These are phyloP conservation scores for Sericinus montela DNA, from an alignment of 2,888 invertebrate species.

Conservation along the genomic window DNA sequence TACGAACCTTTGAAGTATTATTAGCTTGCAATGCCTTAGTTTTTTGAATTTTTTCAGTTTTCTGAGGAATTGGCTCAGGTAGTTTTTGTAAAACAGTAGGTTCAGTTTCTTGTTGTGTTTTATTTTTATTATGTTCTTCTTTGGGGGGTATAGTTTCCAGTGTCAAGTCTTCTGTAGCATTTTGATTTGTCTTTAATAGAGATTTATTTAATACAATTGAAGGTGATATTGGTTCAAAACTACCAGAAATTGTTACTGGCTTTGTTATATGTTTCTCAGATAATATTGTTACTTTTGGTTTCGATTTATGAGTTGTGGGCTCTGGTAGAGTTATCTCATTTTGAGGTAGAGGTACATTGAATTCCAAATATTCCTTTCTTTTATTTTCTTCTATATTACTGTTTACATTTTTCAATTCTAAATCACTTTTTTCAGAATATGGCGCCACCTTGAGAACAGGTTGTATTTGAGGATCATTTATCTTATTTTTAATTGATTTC, in stretches of 20 bases:
- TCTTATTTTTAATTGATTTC: constrained; percentile 17
- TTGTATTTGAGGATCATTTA: constrained; percentile 17
- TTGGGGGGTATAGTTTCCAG: constrained; percentile 19
- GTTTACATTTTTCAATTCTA: too few species aligned
- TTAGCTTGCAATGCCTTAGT: neutral
- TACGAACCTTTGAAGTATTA: neutral
- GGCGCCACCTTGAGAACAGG: constrained; percentile 15
- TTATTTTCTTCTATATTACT: neutral
- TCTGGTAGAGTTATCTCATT: neutral
- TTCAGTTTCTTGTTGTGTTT: neutral
- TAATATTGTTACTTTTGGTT: constrained; percentile 49
- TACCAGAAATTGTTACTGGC: constrained; percentile 38
- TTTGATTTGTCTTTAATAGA: constrained; percentile 25
- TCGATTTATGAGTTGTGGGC: constrained; percentile 2
- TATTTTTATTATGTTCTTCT: neutral
- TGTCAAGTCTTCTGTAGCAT: neutral
- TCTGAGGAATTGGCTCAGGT: neutral
- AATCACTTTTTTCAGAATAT: constrained; percentile 1
- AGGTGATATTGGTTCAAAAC: constrained; percentile 47
- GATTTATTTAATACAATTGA: constrained; percentile 38
- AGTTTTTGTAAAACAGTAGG: constrained; percentile 1
- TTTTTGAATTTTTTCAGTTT: neutral
- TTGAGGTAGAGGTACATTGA: neutral
- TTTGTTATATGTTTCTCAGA: constrained; percentile 52
- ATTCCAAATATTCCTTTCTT: neutral